Base-by-base conservation (phyloP, 2,113 vertebrate genomes). In the Tauraco erythrolophus region DNA sequence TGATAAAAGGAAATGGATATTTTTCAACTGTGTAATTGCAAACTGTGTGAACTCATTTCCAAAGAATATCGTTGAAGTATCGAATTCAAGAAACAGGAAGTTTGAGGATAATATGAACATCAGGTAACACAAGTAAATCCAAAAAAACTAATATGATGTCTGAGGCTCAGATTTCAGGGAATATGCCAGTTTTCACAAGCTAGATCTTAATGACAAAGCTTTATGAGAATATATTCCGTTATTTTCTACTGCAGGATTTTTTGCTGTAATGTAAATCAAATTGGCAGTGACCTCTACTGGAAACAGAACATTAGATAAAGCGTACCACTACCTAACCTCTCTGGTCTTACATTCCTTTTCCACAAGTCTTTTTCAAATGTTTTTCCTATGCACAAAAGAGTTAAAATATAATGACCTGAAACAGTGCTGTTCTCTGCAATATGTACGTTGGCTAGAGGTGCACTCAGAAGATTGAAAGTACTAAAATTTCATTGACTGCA, bases 21-120 rank as follows among this genome's bases (percentile, higher is more conserved):
- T 92, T 93, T 90, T 80, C 54, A 94, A 33, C 53, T 45, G 23
- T 71, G 75, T 72, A 72, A 91, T 57, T 74, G n/a, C 37, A 65
- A 37, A 54, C 45, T 41, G 37, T n/a, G 69, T 23, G 53, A 88
- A 84, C 54, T 61, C 6, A 70, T 81, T 86, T 92, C 79, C 7
- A 14, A 91, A 84, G 79, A 76, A 82, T 48, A 11, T 37, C 6
- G 61, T 9, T 61, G 51, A 91, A 81, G 56, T 45, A 81, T n/a
- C n/a, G 22, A 23, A 53, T 79, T 85, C 48, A 76, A 90, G 75
- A 88, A 72, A 57, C n/a, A 70, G 71, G 53, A 92, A 57, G 22
- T 80, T 91, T 28, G 58, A 89, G 30, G 48, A 17, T 46, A 69
- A 65, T 17, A 92, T 76, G 35, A 62, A 31, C 45, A 70, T 94